Conservation (phyloP, 1,140 invertebrate species). For the Diorhabda elongata region DNA sequence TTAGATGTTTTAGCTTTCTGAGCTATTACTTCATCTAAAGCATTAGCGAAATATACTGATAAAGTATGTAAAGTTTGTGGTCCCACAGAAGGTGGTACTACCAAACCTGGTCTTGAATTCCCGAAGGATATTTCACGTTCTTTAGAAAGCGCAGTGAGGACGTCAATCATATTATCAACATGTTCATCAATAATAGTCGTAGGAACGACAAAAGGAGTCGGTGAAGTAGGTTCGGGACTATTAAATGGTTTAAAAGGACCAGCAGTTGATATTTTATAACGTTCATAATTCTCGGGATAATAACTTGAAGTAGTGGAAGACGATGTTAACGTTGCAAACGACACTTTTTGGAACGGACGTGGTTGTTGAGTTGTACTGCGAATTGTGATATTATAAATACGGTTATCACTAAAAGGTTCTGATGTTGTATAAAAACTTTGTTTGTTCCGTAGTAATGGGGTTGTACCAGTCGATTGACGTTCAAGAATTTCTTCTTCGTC, state of each 20-base stretch:
- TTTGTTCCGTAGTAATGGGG: not conserved
- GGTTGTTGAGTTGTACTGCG: slow-evolving; percentile 30
- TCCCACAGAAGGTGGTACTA: slow-evolving; percentile 65
- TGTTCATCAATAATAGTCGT: slow-evolving; percentile 32
- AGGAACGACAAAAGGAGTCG: slow-evolving; percentile 22
- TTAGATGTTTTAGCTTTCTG: slow-evolving; percentile 35
- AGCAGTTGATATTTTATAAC: slow-evolving; percentile 39
- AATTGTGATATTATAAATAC: slow-evolving; percentile 13
- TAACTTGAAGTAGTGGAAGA: not conserved
- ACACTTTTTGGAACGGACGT: slow-evolving; percentile 31
- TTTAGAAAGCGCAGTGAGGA: slow-evolving; percentile 38
- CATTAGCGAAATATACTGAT: slow-evolving; percentile 71
- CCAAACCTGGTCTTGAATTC: slow-evolving; percentile 52
- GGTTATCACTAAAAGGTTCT: slow-evolving; percentile 32
- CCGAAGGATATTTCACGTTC: slow-evolving; percentile 10
- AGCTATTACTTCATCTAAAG: slow-evolving; percentile 58
- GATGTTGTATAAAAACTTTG: not conserved
- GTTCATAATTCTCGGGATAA: slow-evolving; percentile 20
- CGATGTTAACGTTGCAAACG: not conserved
- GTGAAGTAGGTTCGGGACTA: slow-evolving; percentile 19
- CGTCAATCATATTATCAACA: slow-evolving; percentile 40
- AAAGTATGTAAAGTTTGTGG: slow-evolving; percentile 72
- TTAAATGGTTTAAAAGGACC: slow-evolving; percentile 36
- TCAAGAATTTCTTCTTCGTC: not conserved
- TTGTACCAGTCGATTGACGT: not conserved